A percentile compares a stretch with the other conserved stretches of the same genome.
Conservation (phyloP, 2,888 invertebrate species). For the Perithous albicinctus region DNA sequence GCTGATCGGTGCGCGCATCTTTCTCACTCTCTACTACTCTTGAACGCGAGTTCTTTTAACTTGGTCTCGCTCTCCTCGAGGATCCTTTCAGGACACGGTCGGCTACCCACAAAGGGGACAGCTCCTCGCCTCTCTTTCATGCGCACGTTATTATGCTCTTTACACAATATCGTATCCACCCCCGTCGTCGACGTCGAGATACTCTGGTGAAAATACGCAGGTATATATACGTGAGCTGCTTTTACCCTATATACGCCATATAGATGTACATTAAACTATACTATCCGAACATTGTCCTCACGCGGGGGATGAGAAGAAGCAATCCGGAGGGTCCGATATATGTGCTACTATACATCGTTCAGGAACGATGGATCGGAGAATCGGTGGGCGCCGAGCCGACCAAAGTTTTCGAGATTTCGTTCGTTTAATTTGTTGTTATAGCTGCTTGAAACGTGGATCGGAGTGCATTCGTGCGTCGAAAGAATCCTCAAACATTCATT, state of each 20-base stretch:
- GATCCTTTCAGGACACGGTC: slow-evolving; percentile 83
- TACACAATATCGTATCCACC: slow-evolving; percentile 83
- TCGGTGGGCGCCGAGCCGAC: slow-evolving; percentile 47
- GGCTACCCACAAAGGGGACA: slow-evolving; percentile 83
- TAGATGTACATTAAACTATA: slow-evolving; percentile 37
- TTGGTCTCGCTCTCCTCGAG: slow-evolving; percentile 63
- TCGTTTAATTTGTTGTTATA: slow-evolving; percentile 84
- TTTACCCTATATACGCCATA: slow-evolving; percentile 25
- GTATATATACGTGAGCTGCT: slow-evolving; percentile 41
- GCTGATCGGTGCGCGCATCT: slow-evolving; percentile 53
- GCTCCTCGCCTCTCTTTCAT: slow-evolving; percentile 73
- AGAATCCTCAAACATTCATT: slow-evolving; percentile 83
- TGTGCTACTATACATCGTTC: slow-evolving; percentile 1
- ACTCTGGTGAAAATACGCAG: slow-evolving; percentile 61
- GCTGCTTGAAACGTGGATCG: slow-evolving; percentile 79
- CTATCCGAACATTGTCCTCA: slow-evolving; percentile 51
- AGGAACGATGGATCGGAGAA: slow-evolving; percentile 21
- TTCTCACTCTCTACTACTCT: slow-evolving; percentile 34
- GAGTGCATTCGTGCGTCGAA: slow-evolving; percentile 73
- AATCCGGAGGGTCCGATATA: slow-evolving; percentile 34
- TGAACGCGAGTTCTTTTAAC: slow-evolving; percentile 48
- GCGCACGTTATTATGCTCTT: slow-evolving; percentile 83
- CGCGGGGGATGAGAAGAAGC: slow-evolving; percentile 37
- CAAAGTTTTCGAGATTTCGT: slow-evolving; percentile 65
- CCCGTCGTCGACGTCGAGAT: slow-evolving; percentile 67